Evolutionary conservation across 2,797 vertebrate species (phyloP).

Genomic region (Hylomyscus alleni): DNA sequence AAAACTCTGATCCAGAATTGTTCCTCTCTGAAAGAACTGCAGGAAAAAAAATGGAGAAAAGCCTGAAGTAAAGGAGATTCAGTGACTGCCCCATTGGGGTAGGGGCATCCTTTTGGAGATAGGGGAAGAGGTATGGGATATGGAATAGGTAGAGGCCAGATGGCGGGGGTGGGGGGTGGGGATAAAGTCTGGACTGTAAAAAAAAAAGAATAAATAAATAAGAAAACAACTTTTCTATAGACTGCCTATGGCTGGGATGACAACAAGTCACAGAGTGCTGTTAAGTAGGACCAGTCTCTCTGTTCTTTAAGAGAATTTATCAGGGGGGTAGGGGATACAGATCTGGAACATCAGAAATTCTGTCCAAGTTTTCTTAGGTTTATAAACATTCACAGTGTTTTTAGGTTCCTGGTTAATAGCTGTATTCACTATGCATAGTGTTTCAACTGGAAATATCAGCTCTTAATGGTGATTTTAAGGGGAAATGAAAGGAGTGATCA

Average conservation of each 20-base stretch:
- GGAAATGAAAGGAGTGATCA: not conserved
- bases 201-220: too few species aligned
- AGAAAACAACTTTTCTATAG: not conserved
- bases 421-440: not conserved
- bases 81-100: too few species aligned
- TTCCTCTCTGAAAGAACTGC: too few species aligned
- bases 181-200: too few species aligned
- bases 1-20: too few species aligned
- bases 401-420: not conserved
- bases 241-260: not conserved
- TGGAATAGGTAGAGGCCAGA: too few species aligned
- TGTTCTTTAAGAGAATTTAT: not conserved
- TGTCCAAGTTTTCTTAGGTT: not conserved
- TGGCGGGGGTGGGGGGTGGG: too few species aligned
- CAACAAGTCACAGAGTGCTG: not conserved
- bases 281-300: not conserved
- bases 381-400: not conserved
- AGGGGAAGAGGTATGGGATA: too few species aligned
- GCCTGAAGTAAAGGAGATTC: too few species aligned
- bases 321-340: not conserved
- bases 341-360: not conserved
- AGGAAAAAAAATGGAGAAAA: too few species aligned
- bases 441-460: not conserved
- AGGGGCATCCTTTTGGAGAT: too few species aligned
- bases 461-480: not conserved